Conservation (phyloP, 2,797 vertebrate species). For the Caiman crocodilus region DNA sequence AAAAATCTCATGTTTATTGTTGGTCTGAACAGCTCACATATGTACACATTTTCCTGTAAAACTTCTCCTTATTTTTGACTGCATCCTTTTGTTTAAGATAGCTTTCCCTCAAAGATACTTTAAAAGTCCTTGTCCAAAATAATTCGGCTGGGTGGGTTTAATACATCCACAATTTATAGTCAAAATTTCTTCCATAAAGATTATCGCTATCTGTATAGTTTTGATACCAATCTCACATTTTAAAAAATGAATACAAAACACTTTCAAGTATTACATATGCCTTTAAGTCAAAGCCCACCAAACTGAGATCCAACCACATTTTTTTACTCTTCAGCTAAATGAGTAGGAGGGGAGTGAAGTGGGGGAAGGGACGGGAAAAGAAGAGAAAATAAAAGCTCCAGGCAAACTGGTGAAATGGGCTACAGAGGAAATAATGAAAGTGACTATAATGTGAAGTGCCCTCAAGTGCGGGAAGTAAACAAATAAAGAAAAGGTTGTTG, state of each 20-base stretch:
- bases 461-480: constrained; percentile 22
- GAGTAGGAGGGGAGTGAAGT: too few relatives aligned
- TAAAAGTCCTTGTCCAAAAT: neutral
- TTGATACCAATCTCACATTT: neutral
- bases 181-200: too few relatives aligned
- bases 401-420: neutral
- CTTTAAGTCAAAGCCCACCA: neutral
- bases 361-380: too few relatives aligned
- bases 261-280: neutral
- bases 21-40: neutral
- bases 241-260: neutral
- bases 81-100: too few relatives aligned
- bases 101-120: neutral
- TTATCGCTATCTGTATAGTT: neutral
- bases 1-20: neutral
- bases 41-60: neutral
- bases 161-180: neutral
- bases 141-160: neutral
- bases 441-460: neutral
- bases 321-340: neutral
- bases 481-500: neutral
- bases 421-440: constrained; percentile 29
- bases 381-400: too few relatives aligned
- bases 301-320: neutral
- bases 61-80: neutral